Base-by-base conservation (phyloP, 2,888 invertebrate species). In the Drosophila atroscutellata region DNA sequence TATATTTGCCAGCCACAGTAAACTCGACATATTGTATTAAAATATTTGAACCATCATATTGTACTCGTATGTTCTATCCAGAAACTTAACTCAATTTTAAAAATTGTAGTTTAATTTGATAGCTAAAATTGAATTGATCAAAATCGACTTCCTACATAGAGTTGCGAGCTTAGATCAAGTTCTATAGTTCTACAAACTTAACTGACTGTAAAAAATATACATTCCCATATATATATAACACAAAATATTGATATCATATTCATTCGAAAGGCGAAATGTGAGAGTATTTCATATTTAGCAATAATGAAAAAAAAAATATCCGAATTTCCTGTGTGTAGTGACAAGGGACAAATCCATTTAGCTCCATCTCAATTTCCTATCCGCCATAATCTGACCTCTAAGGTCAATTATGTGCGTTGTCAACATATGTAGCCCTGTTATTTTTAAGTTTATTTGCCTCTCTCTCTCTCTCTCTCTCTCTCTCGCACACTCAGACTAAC, bases 341-440 rank as follows among this genome's bases (percentile, higher is more conserved):
- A 4, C 34, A n/a, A 26, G 24, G 26, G 26, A 24, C 32, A 13
- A 54, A 36, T 54, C 36, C 36, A 36, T 26, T 54, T 28, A 30
- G n/a, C 39, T 8, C 28, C 39, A 39, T 28, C 28, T 39, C 39
- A 30, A 55, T 39, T 34, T 24, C 3, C 37, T 13, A 6, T 28
- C 2, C 49, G n/a, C 28, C 61, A 26, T 5, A 24, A 20, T 18
- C 51, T 64, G 32, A 18, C 52, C 37, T 36, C 45, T 42, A 56
- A 63, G 56, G 71, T 64, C 77, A 81, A 81, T 82, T 75, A 72
- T 71, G 61, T 65, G 79, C 55, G 42, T 80, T 82, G 78, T 72
- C 79, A 73, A 65, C 64, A 62, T 65, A 54, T 63, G 69, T 67
- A 66, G 60, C 60, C 69, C 75, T 72, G 77, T 78, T 81, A 83